phyloP scores from a whole-genome alignment of 2,113 vertebrate genomes.

The Hippocampus mohnikei region DNA sequence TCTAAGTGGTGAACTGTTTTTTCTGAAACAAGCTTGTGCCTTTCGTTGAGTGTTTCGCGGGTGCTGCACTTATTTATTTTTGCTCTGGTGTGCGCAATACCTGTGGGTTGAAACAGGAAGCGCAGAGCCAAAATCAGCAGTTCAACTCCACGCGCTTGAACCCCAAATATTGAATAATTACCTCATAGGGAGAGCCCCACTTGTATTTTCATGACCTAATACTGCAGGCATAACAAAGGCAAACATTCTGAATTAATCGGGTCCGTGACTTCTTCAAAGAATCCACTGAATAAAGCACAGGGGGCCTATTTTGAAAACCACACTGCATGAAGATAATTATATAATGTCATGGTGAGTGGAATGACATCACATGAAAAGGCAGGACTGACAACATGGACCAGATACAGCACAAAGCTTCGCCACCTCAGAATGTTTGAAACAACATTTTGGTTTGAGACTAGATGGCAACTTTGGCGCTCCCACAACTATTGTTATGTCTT shows the following conservation, averaged over 20 bases:
- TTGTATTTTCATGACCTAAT: slow-evolving; percentile 15
- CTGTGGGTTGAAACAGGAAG: neutral
- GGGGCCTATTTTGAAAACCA: slow-evolving; percentile 49
- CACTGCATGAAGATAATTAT: slow-evolving; percentile 55
- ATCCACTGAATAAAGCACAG: slow-evolving; percentile 32
- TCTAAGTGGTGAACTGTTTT: slow-evolving; percentile 37
- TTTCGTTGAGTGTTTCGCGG: slow-evolving; percentile 41
- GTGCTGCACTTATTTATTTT: slow-evolving; percentile 32
- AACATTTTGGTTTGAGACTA: slow-evolving; percentile 26
- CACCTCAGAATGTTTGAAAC: slow-evolving; percentile 33
- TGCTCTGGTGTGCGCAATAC: neutral
- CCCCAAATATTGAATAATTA: slow-evolving; percentile 8
- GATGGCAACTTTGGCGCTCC: slow-evolving; percentile 41
- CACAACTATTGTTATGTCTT: slow-evolving; percentile 27
- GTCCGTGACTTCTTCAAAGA: slow-evolving; percentile 32
- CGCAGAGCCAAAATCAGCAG: neutral
- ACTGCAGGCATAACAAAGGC: slow-evolving; percentile 13
- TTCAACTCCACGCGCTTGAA: neutral
- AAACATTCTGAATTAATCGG: slow-evolving; percentile 24
- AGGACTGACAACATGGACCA: slow-evolving; percentile 48
- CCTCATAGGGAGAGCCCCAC: neutral
- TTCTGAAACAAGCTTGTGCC: slow-evolving; percentile 33
- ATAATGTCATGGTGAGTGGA: slow-evolving; percentile 34
- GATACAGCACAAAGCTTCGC: slow-evolving; percentile 39
- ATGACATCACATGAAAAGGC: slow-evolving; percentile 54